phyloP scores from a whole-genome alignment of 1,140 invertebrate genomes.

The Paraescarpia echinospica region DNA sequence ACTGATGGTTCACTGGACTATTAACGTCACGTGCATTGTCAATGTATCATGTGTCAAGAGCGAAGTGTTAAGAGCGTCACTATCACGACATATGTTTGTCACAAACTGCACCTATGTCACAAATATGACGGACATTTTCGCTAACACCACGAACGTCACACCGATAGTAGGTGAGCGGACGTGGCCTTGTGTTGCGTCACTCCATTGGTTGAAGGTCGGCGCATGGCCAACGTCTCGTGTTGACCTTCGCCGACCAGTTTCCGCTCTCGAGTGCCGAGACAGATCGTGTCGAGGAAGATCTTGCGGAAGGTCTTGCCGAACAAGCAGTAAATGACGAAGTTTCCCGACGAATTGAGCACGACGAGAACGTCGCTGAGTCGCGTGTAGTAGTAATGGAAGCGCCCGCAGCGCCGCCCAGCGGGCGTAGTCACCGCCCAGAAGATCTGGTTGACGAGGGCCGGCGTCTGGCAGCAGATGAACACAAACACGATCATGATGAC shows the following conservation, averaged over 20 bases:
- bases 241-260: neutral
- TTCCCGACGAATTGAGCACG: slow-evolving; percentile 27
- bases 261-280: neutral
- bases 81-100: neutral
- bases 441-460: slow-evolving; percentile 32
- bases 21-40: too few species aligned
- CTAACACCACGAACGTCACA: neutral
- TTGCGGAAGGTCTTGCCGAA: slow-evolving; percentile 26
- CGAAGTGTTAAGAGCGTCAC: too few species aligned
- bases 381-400: slow-evolving; percentile 32
- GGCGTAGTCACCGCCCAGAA: slow-evolving; percentile 25
- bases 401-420: slow-evolving; percentile 18
- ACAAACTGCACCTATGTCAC: neutral
- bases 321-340: slow-evolving; percentile 31
- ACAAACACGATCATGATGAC: slow-evolving; percentile 27
- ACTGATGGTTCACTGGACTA: too few species aligned
- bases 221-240: neutral
- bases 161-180: neutral
- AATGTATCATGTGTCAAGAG: too few species aligned
- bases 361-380: slow-evolving; percentile 30
- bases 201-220: neutral
- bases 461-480: slow-evolving; percentile 32
- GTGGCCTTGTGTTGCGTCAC: neutral
- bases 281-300: slow-evolving; percentile 24
- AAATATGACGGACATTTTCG: neutral